Base-by-base conservation (phyloP, 2,888 invertebrate genomes). In the Abrostola triplasia region DNA sequence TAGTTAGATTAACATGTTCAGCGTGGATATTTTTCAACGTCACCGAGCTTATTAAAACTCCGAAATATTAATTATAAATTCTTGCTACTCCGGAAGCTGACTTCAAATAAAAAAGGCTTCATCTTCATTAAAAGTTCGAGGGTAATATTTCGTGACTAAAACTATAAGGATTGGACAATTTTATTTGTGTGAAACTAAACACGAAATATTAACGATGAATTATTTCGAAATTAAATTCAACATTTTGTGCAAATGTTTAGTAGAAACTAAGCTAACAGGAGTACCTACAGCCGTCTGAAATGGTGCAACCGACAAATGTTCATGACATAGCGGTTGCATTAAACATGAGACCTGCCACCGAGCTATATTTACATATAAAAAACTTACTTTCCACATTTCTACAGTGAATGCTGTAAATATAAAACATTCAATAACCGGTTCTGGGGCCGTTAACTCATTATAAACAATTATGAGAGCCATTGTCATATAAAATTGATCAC, bases 241-340 rank as follows among this genome's bases (percentile, higher is more conserved):
- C 71, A 70, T 72, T 77, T 77, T 70, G 77, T 70, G 75, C 67
- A 79, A 80, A 79, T 79, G 76, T 81, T 69, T 76, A 78, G 76
- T 69, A 75, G 73, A 67, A 77, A 76, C 80, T 80, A 73, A 78
- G 70, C 79, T 71, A 81, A 78, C 76, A 80, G 79, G 76, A 79
- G 77, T 82, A 79, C 75, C 60, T 78, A 80, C 76, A 67, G 81
- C 78, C 73, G 79, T 83, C 85, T 89, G 87, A 90, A 91, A 90
- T 90, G 91, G 88, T 90, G 87, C 88, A 86, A 90, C 90, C 90
- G 91, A 93, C 92, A 93, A 93, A 92, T 93, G 92, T 93, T 92
- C 90, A 90, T 91, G 93, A 92, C 93, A 92, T 70, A 83, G 86
- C 88, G 87, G 81, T 84, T 93, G 90, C 89, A 94, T 94, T 90